These are phyloP conservation scores for Muscina levida DNA, from an alignment of 2,888 invertebrate species.

Conservation along the genomic window DNA sequence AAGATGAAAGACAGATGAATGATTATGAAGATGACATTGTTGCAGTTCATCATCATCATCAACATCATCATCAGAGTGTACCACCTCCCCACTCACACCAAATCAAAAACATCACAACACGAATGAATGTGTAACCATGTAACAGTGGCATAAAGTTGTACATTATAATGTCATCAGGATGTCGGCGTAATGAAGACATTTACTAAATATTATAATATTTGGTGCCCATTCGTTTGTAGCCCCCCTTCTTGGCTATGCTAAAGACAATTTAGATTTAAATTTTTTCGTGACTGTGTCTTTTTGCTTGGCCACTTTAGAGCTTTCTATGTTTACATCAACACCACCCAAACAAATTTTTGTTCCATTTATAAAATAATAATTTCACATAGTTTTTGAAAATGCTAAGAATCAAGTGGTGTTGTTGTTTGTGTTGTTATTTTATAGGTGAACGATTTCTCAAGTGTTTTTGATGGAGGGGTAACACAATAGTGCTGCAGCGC, in stretches of 20 bases:
- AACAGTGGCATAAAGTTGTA: too few species aligned
- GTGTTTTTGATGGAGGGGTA: too few species aligned
- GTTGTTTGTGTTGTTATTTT: background rate
- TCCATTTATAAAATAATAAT: background rate
- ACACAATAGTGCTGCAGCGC: too few species aligned
- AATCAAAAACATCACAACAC: background rate
- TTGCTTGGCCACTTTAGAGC: background rate
- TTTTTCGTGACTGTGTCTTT: too few species aligned
- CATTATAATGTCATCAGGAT: too few species aligned
- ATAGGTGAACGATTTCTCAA: background rate
- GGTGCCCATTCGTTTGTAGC: too few species aligned
- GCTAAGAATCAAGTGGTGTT: background rate
- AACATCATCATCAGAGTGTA: too few species aligned
- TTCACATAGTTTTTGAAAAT: background rate
- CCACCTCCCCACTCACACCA: background rate
- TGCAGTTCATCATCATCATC: too few species aligned
- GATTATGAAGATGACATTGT: constrained; percentile 22
- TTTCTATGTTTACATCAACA: background rate
- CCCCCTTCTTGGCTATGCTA: too few species aligned
- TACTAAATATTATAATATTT: background rate
- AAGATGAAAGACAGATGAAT: constrained; percentile 30
- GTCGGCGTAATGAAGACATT: background rate
- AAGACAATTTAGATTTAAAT: too few species aligned
- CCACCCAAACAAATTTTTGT: background rate
- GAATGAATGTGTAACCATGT: too few species aligned